These are phyloP conservation scores for Furcifer pardalis DNA, from an alignment of 2,797 vertebrate species.

Conservation along the genomic window DNA sequence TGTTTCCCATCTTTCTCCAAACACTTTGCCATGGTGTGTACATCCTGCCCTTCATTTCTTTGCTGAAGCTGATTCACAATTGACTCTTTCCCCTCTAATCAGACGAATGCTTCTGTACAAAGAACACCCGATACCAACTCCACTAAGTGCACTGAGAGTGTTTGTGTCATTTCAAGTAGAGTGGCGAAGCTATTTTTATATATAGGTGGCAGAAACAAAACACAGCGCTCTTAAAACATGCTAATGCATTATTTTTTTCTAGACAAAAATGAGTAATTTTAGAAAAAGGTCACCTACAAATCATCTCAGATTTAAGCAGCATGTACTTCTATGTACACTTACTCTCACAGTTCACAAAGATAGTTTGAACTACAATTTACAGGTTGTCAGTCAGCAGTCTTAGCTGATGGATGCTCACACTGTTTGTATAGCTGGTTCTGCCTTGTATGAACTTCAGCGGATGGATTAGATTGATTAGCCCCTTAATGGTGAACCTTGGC, in stretches of 20 bases:
- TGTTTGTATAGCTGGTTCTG: no score
- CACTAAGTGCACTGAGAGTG: not conserved
- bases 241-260: not conserved
- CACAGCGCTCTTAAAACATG: not conserved
- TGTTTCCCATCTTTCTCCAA: not conserved
- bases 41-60: not conserved
- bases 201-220: not conserved
- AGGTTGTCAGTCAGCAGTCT: not conserved
- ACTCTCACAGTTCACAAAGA: no score
- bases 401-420: not conserved
- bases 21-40: not conserved
- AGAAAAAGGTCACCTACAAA: not conserved
- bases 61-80: not conserved
- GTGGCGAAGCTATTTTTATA: not conserved
- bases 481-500: no score
- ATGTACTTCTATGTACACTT: no score
- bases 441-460: no score
- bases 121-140: not conserved
- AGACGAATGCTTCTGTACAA: not conserved
- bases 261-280: not conserved
- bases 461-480: no score
- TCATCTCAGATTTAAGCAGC: not conserved
- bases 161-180: not conserved
- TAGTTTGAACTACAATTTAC: no score
- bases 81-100: not conserved